Evolutionary conservation across 1,140 invertebrate genomes (phyloP).

Genomic region (Adelges cooleyi): DNA sequence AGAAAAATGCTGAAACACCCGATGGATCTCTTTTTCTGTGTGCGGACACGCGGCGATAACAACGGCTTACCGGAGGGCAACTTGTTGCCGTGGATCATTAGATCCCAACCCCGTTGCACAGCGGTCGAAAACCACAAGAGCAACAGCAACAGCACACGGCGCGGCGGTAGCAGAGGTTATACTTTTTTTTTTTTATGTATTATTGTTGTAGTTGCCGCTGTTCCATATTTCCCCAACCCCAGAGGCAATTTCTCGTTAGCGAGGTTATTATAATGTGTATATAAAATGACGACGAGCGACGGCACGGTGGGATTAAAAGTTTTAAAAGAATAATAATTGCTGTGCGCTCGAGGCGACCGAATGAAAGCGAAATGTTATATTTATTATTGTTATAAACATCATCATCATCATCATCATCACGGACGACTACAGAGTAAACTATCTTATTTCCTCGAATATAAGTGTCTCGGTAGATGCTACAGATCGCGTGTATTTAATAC

Average conservation of each 20-base stretch:
- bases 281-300: background rate
- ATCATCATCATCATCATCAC: too few relatives aligned
- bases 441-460: too few relatives aligned
- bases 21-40: background rate
- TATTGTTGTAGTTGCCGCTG: too few relatives aligned
- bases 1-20: conserved; percentile 9
- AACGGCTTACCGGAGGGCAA: background rate
- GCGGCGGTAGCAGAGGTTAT: conserved; percentile 14
- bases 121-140: too few relatives aligned
- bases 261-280: background rate
- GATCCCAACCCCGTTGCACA: background rate
- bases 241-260: conserved; percentile 22
- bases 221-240: background rate
- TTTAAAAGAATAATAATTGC: background rate
- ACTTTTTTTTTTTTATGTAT: too few relatives aligned
- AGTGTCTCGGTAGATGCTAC: too few relatives aligned
- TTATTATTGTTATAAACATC: too few relatives aligned
- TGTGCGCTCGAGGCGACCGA: too few relatives aligned
- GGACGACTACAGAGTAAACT: too few relatives aligned
- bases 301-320: conserved; percentile 24
- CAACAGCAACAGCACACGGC: conserved; percentile 2
- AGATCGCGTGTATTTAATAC: too few relatives aligned
- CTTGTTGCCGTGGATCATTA: conserved; percentile 29
- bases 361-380: too few relatives aligned
- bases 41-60: conserved; percentile 21